Conservation (phyloP, 2,113 vertebrate species). For the Eretmochelys imbricata region DNA sequence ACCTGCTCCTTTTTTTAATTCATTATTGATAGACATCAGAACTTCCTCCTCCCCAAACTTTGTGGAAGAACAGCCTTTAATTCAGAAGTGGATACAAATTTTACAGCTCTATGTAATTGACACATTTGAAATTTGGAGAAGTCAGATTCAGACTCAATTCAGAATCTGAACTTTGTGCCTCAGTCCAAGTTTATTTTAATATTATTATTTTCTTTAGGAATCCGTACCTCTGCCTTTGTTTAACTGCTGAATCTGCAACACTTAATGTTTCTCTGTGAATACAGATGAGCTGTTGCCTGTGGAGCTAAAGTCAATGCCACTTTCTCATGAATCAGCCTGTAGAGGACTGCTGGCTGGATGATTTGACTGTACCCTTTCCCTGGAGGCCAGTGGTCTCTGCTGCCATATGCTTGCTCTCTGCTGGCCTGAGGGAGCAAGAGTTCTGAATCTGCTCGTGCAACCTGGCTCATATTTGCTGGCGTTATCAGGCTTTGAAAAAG, state of each 20-base stretch:
- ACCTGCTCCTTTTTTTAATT: not conserved
- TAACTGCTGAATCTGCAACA: conserved; percentile 17
- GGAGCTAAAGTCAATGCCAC: conserved; percentile 8
- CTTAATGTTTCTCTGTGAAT: not conserved
- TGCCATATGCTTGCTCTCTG: not conserved
- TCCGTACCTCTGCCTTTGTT: not conserved
- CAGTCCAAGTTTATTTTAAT: not conserved
- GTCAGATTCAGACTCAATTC: not conserved
- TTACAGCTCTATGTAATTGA: not conserved
- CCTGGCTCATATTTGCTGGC: not conserved
- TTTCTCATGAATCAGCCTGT: not conserved
- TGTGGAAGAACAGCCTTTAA: not conserved
- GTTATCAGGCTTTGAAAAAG: not conserved
- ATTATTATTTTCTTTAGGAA: not conserved
- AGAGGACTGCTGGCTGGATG: conserved; percentile 22
- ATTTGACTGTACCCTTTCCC: not conserved
- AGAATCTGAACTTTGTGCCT: not conserved
- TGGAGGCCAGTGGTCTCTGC: not conserved
- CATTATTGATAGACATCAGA: accelerated
- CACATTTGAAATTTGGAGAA: not conserved
- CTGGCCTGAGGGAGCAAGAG: not conserved
- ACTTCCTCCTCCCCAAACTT: not conserved
- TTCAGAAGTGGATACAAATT: not conserved
- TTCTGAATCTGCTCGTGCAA: not conserved
- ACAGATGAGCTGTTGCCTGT: not conserved